Conservation (phyloP, 2,797 vertebrate species). For the Enteromius treurensis region DNA sequence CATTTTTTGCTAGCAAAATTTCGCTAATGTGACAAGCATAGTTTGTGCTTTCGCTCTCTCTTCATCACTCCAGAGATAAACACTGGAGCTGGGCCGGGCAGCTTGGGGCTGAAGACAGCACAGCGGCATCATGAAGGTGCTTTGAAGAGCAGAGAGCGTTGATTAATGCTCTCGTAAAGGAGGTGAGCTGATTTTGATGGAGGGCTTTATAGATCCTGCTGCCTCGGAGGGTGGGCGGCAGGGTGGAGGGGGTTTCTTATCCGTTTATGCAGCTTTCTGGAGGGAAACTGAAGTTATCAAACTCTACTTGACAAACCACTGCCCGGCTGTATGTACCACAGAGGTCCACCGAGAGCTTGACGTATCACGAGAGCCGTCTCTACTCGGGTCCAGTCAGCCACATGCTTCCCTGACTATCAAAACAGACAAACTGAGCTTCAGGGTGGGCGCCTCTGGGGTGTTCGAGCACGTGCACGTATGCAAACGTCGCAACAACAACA, state of each 20-base stretch:
- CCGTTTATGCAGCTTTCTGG: conserved; percentile 74
- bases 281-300: conserved; percentile 27
- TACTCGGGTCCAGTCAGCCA: not conserved
- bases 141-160: conserved; percentile 77
- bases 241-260: conserved; percentile 68
- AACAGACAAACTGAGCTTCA: conserved; percentile 52
- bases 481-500: conserved; percentile 24
- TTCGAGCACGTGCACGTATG: conserved; percentile 25
- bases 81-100: not conserved
- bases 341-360: conserved; percentile 16
- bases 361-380: not conserved
- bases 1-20: not conserved
- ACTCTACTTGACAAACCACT: conserved; percentile 13
- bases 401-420: conserved; percentile 20
- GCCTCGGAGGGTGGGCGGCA: conserved; percentile 69
- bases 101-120: conserved; percentile 61
- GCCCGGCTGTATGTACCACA: not conserved
- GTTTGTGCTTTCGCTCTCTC: not conserved
- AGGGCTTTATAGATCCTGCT: conserved; percentile 80
- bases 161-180: conserved; percentile 80
- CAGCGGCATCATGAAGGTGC: conserved; percentile 75
- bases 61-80: conserved; percentile 5
- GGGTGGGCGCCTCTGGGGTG: conserved; percentile 12
- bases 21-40: not conserved
- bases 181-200: conserved; percentile 77